Base-by-base conservation (phyloP, 2,888 invertebrate genomes). In the Drosophila parthenogenetica region DNA sequence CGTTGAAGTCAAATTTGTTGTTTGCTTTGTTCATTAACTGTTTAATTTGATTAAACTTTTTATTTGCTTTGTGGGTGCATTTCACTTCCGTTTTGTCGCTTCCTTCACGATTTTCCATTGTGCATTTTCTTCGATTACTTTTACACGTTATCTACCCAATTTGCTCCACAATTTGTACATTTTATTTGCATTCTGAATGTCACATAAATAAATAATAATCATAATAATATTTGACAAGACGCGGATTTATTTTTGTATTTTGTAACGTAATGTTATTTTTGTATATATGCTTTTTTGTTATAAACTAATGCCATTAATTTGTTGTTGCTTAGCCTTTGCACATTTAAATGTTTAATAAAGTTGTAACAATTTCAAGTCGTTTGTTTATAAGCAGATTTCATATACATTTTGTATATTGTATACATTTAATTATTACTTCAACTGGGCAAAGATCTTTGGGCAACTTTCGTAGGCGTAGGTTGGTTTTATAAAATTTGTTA, bases 31-130 rank as follows among this genome's bases (percentile, higher is more conserved):
- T 40, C 62, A 74, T 73, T 70, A 72, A 79, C 58, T 76, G 87
- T 86, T 86, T 86, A 89, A 89, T 89, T 89, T 71, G 48, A 86
- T 89, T 89, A 84, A 89, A 85, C 89, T 74, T 87, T 75, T 58
- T 68, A 65, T 63, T 81, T 57, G 60, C 63, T 69, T 71, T 72
- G 68, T 70, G 62, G 63, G 64, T 60, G 68, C 58, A 22, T 73
- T 64, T 60, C 43, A 16, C 53, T 54, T 53, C 29, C 43, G 51
- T 51, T 39, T 53, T 53, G 51, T 60, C 53, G n/a, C 40, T 39
- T 48, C 37, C 53, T 16, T 17, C 16, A 22, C 46, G n/a, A 42
- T 68, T 64, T 10, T 35, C 43, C 35, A 14, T 77, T 29, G 2
- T 2, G 29, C 50, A 59, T 55, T 39, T 48, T 42, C 57, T 19